phyloP scores from a whole-genome alignment of 1,140 invertebrate genomes.

The Diprion similis region DNA sequence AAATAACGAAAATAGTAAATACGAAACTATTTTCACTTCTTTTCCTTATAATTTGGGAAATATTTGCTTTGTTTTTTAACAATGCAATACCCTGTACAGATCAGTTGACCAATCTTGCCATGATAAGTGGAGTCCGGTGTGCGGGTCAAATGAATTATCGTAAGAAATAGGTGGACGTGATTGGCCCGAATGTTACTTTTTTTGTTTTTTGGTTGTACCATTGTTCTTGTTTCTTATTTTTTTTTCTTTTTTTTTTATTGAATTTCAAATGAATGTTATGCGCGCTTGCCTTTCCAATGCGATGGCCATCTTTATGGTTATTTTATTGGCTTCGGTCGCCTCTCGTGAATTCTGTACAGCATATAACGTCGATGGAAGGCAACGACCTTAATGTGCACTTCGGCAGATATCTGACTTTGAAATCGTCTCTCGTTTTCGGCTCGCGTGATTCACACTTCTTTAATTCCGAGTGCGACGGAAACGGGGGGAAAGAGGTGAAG shows the following conservation, averaged over 20 bases:
- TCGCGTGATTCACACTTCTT: background rate
- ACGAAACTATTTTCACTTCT: no score
- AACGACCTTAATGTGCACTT: background rate
- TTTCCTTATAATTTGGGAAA: no score
- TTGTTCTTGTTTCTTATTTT: background rate
- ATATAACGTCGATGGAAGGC: background rate
- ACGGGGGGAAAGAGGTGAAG: background rate
- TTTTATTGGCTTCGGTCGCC: background rate
- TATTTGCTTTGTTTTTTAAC: no score
- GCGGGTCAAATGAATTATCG: no score
- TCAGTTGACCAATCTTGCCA: no score
- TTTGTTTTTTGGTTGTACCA: no score
- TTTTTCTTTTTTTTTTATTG: background rate
- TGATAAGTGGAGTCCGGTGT: no score
- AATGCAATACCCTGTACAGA: no score
- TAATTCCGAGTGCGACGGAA: background rate
- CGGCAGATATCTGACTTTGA: background rate
- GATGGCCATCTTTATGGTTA: constrained; percentile 1
- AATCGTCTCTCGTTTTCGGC: background rate
- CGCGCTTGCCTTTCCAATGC: background rate
- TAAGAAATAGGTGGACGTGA: no score
- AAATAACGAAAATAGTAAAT: no score
- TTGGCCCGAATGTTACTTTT: no score
- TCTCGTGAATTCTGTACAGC: background rate
- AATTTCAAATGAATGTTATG: background rate